Base-by-base conservation (phyloP, 2,888 invertebrate genomes). In the Flexamia atlantica region DNA sequence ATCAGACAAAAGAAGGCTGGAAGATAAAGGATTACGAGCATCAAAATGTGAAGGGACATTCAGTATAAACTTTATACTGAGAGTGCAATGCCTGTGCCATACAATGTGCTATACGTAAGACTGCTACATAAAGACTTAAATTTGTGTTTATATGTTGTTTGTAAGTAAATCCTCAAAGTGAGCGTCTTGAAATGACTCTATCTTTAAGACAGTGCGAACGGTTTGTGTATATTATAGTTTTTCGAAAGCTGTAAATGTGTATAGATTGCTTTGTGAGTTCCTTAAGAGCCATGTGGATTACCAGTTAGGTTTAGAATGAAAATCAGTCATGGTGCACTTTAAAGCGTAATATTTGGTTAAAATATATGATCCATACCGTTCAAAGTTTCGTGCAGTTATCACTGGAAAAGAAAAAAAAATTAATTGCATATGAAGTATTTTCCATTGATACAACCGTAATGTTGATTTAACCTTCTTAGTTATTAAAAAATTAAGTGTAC, bases 211-310 rank as follows among this genome's bases (percentile, higher is more conserved):
- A 40, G 20, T 12, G 32, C 14, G n/a, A 30, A 70, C 25, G 20
- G 14, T 36, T 40, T 36, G 25, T 46, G 76, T 28, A 46, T n/a
- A 76, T 72, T 40, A 1, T 23, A n/a, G 23, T 36, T 72, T 10
- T 46, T 76, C 17, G n/a, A 50, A 42, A 46, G 36, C 30, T 74
- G 74, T 83, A 74, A 32, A 74, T 83, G 82, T 83, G 60, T 74
- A 83, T 83, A 83, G 60, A 83, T 57, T 74, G 82, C 82, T 83
- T 83, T 74, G 79, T 79, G 23, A 79, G 79, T 79, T 79, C 79
- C 79, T 79, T 57, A 79, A 14, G 50, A 50, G 50, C 46, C 50
- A 46, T 5, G 57, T 79, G 79, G 50, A 79, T 79, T 79, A 79
- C 79, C 79, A 79, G 79, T 79, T 76, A 79, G 79, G 50, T 20